Conservation (phyloP, 2,888 invertebrate genomes). For the Petrolisthes cinctipes region DNA sequence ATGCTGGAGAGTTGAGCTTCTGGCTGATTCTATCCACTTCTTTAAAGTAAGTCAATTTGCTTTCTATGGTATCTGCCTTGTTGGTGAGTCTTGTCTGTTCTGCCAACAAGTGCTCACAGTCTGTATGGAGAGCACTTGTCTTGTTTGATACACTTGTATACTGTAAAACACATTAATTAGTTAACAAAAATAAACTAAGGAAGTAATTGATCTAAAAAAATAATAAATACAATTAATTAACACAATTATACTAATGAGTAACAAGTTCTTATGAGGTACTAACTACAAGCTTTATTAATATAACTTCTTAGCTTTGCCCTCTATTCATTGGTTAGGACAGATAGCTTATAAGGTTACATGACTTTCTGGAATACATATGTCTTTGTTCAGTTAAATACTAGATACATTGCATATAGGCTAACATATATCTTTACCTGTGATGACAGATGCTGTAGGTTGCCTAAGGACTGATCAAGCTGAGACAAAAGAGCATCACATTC, state of each 20-base stretch:
- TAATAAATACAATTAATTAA: neutral
- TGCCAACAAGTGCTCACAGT: slow-evolving; percentile 90
- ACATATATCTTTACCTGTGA: slow-evolving; percentile 45
- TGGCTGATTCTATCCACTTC: slow-evolving; percentile 86
- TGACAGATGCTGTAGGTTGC: slow-evolving; percentile 59
- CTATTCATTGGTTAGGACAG: no score
- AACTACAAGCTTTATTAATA: neutral
- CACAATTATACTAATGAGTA: no score
- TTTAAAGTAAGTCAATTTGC: slow-evolving; percentile 86
- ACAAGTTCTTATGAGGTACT: neutral
- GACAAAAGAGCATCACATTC: slow-evolving; percentile 62
- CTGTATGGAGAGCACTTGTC: slow-evolving; percentile 90
- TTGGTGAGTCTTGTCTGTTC: slow-evolving; percentile 85
- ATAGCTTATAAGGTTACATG: no score
- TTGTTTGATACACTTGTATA: slow-evolving; percentile 81
- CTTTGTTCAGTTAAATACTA: neutral
- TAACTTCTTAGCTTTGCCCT: neutral
- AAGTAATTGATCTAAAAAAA: neutral
- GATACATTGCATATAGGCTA: neutral
- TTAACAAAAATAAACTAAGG: neutral
- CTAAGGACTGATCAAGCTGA: slow-evolving; percentile 61
- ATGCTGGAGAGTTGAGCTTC: slow-evolving; percentile 82
- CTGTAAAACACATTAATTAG: slow-evolving; percentile 34
- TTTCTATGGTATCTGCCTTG: slow-evolving; percentile 83
- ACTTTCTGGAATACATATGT: no score